These are phyloP conservation scores for Tapirus terrestris DNA, from an alignment of 2,113 vertebrate genomes.

Conservation along the genomic window DNA sequence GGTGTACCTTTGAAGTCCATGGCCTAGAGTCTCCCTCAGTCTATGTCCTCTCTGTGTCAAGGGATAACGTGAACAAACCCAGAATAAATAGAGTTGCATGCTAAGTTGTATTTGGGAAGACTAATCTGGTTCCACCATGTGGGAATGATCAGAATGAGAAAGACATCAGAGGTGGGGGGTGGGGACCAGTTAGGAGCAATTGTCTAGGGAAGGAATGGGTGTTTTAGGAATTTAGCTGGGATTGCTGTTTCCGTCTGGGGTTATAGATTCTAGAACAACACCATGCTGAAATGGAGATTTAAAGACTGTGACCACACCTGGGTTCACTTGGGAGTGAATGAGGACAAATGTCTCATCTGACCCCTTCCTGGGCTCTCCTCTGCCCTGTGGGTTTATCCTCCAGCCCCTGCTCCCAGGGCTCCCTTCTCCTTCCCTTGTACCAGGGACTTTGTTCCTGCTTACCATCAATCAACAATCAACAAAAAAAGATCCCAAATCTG, in stretches of 20 bases:
- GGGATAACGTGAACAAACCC: neutral
- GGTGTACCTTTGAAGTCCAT: neutral
- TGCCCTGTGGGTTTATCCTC: neutral
- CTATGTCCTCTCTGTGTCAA: neutral
- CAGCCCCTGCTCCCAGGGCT: fast-evolving
- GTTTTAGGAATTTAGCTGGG: constrained; percentile 25
- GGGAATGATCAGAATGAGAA: constrained; percentile 19
- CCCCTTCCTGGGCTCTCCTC: neutral
- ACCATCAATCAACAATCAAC: neutral
- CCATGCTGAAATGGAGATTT: neutral
- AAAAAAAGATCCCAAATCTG: neutral
- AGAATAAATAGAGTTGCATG: neutral
- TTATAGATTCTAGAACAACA: constrained; percentile 36
- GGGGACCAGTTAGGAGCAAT: neutral
- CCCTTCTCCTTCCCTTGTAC: neutral
- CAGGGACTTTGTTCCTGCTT: neutral
- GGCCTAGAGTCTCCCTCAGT: neutral
- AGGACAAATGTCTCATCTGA: neutral
- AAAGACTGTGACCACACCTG: neutral
- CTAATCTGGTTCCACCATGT: constrained; percentile 36
- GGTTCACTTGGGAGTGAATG: neutral
- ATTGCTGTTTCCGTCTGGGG: neutral
- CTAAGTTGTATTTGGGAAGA: constrained; percentile 46
- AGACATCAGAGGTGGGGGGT: neutral
- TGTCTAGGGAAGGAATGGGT: neutral